These are phyloP conservation scores for Ascidia mentula DNA, from an alignment of 23 tunicate species.

Conservation along the genomic window DNA sequence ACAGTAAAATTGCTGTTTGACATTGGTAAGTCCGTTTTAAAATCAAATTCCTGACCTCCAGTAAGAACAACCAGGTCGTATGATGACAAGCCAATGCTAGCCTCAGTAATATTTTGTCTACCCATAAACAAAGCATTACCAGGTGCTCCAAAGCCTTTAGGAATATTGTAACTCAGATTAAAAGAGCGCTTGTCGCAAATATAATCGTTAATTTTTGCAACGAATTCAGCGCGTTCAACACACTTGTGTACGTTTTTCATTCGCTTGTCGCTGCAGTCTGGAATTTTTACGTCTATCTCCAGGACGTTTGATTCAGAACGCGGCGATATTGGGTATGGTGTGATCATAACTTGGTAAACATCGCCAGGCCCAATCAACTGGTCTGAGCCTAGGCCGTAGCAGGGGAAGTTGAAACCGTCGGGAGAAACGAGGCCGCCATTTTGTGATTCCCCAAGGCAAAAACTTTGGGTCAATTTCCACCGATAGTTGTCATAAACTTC, in stretches of 20 bases:
- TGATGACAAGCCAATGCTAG: not conserved
- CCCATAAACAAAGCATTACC: not conserved
- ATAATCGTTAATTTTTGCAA: not conserved
- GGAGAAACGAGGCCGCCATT: too few species aligned
- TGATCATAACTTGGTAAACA: too few species aligned
- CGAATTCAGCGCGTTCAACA: too few species aligned
- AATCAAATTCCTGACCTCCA: not conserved
- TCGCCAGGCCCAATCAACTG: not conserved
- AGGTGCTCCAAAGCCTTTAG: not conserved
- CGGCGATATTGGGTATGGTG: too few species aligned
- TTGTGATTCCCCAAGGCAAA: too few species aligned
- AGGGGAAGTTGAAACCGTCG: not conserved
- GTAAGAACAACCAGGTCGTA: not conserved
- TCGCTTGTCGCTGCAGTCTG: not conserved
- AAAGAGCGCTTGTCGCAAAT: not conserved
- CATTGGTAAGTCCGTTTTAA: not conserved
- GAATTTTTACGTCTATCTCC: not conserved
- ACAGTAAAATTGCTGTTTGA: not conserved
- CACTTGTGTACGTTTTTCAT: not conserved
- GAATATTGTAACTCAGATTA: not conserved
- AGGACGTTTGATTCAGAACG: too few species aligned
- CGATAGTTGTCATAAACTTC: not conserved
- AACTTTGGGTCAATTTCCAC: too few species aligned
- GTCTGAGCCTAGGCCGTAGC: not conserved
- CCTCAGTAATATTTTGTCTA: not conserved